These are phyloP conservation scores for Phengaris arion DNA, from an alignment of 2,888 invertebrate species.

Conservation along the genomic window DNA sequence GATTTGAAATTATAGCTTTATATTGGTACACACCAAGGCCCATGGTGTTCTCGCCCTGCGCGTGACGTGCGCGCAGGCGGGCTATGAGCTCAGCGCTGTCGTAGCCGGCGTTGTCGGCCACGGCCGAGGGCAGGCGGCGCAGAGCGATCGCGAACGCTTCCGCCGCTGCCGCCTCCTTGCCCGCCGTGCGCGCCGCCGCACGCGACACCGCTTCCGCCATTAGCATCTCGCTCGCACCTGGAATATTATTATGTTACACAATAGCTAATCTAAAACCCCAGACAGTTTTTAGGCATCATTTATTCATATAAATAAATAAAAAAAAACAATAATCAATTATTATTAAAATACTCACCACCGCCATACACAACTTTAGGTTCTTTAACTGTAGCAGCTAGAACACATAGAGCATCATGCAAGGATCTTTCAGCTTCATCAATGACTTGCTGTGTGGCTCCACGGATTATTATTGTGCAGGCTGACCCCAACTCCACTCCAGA, in stretches of 20 bases:
- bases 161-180: constrained; percentile 98
- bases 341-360: constrained; percentile 81
- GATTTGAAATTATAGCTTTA: too few relatives aligned
- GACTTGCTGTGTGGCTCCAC: constrained; percentile 97
- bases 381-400: constrained; percentile 95
- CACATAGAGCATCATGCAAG: constrained; percentile 98
- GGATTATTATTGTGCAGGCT: constrained; percentile 97
- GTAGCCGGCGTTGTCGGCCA: constrained; percentile 99
- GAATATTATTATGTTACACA: background rate
- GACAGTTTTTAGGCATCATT: too few relatives aligned
- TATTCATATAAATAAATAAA: too few relatives aligned
- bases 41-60: constrained; percentile 86
- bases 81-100: constrained; percentile 97
- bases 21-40: constrained; percentile 82
- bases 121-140: constrained; percentile 93
- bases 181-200: constrained; percentile 92
- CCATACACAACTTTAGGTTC: constrained; percentile 95
- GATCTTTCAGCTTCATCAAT: constrained; percentile 99
- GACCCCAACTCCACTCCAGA: constrained; percentile 96
- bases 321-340: background rate
- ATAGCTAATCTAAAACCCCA: too few relatives aligned
- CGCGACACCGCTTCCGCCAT: constrained; percentile 96
- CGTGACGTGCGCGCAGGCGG: constrained; percentile 94
- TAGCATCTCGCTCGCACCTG: constrained; percentile 94
- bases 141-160: constrained; percentile 96